A percentile compares a stretch with the other conserved stretches of the same genome.
Evolutionary conservation across 2,797 vertebrate genomes (phyloP).

Genomic region (Octomys mimax): DNA sequence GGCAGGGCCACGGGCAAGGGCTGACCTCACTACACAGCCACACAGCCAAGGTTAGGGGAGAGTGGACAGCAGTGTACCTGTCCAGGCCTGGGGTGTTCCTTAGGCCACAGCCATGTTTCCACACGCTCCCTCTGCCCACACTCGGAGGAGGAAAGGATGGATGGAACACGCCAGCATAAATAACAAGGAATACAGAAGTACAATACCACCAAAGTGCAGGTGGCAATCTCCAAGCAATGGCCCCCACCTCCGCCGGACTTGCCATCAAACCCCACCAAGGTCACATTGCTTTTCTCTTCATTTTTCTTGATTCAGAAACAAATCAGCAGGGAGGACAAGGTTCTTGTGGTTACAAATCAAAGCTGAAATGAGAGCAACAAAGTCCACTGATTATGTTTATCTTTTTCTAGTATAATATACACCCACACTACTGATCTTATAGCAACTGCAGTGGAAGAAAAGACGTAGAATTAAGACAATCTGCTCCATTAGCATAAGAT

Average conservation of each 20-base stretch:
- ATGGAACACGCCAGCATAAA: conserved; percentile 33
- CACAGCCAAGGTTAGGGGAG: neutral
- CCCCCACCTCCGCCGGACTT: neutral
- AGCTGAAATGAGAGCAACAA: conserved; percentile 85
- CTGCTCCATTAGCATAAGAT: neutral
- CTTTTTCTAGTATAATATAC: neutral
- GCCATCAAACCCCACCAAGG: conserved; percentile 44
- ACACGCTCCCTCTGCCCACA: neutral
- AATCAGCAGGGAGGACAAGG: conserved; percentile 80
- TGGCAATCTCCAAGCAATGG: conserved; percentile 79
- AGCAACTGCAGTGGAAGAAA: neutral
- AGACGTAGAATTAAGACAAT: conserved; percentile 37
- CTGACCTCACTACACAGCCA: neutral
- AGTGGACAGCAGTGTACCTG: neutral
- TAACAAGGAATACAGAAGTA: conserved; percentile 53
- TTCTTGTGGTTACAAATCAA: conserved; percentile 72
- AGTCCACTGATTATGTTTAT: neutral
- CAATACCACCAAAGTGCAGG: conserved; percentile 84
- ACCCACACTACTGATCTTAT: neutral
- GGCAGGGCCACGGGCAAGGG: neutral
- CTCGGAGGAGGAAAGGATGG: neutral
- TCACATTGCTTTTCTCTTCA: conserved; percentile 76
- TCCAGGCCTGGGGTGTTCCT: conserved; percentile 18
- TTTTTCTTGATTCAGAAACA: conserved; percentile 78
- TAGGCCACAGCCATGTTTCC: neutral